Conservation (phyloP, 2,113 vertebrate species). For the Bombycilla garrulus region DNA sequence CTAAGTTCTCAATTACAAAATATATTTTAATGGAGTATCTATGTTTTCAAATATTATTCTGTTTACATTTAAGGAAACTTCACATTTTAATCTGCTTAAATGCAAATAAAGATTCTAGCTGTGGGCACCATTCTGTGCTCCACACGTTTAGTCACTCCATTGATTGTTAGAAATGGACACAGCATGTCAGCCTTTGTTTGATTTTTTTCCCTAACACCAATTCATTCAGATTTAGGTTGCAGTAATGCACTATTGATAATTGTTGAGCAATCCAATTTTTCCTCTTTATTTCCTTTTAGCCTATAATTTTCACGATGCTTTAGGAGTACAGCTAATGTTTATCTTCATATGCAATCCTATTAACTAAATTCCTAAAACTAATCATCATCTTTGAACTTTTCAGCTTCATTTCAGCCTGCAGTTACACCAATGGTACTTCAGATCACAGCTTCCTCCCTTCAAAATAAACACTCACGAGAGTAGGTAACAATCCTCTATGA, state of each 20-base stretch:
- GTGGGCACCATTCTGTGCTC: neutral
- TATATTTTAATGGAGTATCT: neutral
- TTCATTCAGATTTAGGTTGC: neutral
- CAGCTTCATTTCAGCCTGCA: neutral
- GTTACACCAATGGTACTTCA: neutral
- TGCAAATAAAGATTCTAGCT: neutral
- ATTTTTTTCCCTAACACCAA: neutral
- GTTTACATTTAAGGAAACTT: neutral
- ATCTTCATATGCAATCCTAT: neutral
- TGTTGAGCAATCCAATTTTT: neutral
- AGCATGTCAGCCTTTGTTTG: neutral
- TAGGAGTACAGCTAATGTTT: neutral
- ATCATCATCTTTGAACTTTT: neutral
- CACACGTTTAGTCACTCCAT: neutral
- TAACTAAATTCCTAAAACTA: neutral
- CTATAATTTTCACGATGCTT: neutral
- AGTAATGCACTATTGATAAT: slow-evolving; percentile 36
- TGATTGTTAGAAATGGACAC: neutral
- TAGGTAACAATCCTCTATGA: neutral
- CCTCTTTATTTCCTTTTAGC: neutral
- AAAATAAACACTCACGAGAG: neutral
- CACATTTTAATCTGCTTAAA: neutral
- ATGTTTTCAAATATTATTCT: neutral
- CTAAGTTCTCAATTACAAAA: neutral
- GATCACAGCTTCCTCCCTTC: neutral